Evolutionary conservation across 1,140 invertebrate species (phyloP).

Genomic region (Latrodectus geometricus): DNA sequence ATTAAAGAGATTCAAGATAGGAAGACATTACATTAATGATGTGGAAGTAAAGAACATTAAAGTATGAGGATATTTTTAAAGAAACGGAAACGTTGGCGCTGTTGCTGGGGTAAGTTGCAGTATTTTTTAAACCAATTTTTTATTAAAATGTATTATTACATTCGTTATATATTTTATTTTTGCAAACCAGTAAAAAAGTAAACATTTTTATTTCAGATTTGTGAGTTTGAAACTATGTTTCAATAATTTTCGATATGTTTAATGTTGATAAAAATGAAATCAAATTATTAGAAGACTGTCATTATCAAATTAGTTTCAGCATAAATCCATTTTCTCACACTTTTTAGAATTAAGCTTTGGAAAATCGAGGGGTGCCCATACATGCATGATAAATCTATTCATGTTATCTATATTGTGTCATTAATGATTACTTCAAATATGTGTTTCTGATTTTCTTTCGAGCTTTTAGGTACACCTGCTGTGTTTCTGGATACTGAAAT

Average conservation of each 20-base stretch:
- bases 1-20: conserved; percentile 43
- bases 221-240: too few species aligned
- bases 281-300: too few species aligned
- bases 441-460: conserved; percentile 58
- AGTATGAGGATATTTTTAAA: conserved; percentile 53
- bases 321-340: too few species aligned
- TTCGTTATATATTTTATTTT: neutral
- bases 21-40: conserved; percentile 47
- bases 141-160: conserved; percentile 19
- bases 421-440: conserved; percentile 40
- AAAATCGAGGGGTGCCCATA: neutral
- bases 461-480: conserved; percentile 40
- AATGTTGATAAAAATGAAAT: too few species aligned
- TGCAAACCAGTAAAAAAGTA: too few species aligned
- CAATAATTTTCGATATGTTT: too few species aligned
- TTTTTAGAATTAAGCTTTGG: too few species aligned
- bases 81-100: conserved; percentile 46
- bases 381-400: conserved; percentile 25
- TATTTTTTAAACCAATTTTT: conserved; percentile 54
- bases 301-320: too few species aligned
- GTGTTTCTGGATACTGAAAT: conserved; percentile 50
- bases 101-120: conserved; percentile 52
- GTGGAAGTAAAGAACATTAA: conserved; percentile 55
- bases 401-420: conserved; percentile 32
- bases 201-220: too few species aligned